Evolutionary conservation across 2,888 invertebrate species (phyloP).

Genomic region (Suillia variegata): DNA sequence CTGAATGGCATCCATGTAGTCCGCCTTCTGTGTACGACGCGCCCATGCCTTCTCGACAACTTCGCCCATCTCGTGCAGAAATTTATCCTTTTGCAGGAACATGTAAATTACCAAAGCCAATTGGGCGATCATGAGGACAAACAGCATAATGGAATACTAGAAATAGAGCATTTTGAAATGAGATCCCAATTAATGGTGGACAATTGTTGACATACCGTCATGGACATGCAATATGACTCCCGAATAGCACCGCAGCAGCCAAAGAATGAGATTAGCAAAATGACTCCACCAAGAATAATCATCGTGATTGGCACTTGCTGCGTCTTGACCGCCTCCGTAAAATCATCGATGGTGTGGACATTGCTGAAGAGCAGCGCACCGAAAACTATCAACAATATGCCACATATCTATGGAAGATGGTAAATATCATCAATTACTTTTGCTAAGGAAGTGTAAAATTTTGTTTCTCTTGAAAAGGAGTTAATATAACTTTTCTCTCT

Average conservation of each 20-base stretch:
- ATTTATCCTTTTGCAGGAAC: slow-evolving; percentile 69
- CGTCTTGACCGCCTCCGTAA: slow-evolving; percentile 62
- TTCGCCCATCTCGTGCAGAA: slow-evolving; percentile 64
- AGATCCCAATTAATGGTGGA: background rate
- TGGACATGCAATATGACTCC: slow-evolving; percentile 87
- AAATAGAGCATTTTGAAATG: slow-evolving; percentile 18
- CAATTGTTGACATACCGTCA: slow-evolving; percentile 76
- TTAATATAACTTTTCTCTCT: too few relatives aligned
- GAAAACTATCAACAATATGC: slow-evolving; percentile 70
- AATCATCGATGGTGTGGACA: slow-evolving; percentile 64
- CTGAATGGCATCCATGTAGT: slow-evolving; percentile 57
- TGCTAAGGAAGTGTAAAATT: background rate
- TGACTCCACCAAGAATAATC: slow-evolving; percentile 72
- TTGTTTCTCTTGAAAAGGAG: too few relatives aligned
- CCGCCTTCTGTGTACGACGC: slow-evolving; percentile 49
- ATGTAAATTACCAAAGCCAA: slow-evolving; percentile 74
- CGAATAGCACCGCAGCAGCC: slow-evolving; percentile 90
- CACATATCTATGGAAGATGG: slow-evolving; percentile 68
- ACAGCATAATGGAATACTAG: slow-evolving; percentile 74
- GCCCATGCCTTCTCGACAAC: slow-evolving; percentile 63
- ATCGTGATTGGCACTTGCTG: slow-evolving; percentile 70
- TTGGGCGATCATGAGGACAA: slow-evolving; percentile 76
- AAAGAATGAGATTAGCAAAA: slow-evolving; percentile 84
- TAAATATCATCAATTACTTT: background rate
- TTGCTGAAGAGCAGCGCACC: slow-evolving; percentile 72